phyloP scores from a whole-genome alignment of 64 coral and sea anemone genomes.

The Actinia equina region DNA sequence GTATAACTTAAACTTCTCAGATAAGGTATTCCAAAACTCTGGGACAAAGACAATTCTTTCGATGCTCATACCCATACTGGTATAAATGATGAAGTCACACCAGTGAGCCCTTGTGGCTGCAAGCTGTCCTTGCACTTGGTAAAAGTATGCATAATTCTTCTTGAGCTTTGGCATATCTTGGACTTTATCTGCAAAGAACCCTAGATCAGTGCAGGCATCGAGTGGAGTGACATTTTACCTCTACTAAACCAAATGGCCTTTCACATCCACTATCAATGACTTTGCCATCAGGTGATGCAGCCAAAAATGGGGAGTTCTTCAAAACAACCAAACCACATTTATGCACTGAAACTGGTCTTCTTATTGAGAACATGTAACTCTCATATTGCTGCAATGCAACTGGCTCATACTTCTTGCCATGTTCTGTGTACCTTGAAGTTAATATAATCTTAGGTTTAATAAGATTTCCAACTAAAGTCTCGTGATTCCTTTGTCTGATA shows the following conservation, averaged over 20 bases:
- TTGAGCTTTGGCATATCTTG: constrained; percentile 10
- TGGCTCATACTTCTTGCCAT: constrained; percentile 61
- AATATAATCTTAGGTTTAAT: constrained; percentile 28
- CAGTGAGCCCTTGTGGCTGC: constrained; percentile 5
- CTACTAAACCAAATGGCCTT: background rate
- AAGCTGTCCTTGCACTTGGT: constrained; percentile 20
- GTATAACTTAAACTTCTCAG: background rate
- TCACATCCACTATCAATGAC: constrained; percentile 42
- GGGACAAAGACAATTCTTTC: constrained; percentile 13
- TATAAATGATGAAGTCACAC: constrained; percentile 33
- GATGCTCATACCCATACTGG: constrained; percentile 17
- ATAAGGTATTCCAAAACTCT: background rate
- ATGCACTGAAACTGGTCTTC: constrained; percentile 50
- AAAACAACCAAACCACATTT: constrained; percentile 52
- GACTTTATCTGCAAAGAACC: constrained; percentile 5
- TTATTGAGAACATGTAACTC: constrained; percentile 25
- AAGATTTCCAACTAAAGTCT: constrained; percentile 55
- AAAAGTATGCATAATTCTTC: constrained; percentile 7
- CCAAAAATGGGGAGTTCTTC: too few species aligned
- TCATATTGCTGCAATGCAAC: constrained; percentile 50
- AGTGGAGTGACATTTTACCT: constrained; percentile 7
- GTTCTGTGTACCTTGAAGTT: constrained; percentile 7
- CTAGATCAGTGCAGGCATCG: background rate
- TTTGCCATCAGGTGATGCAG: constrained; percentile 55
- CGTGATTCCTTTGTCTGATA: constrained; percentile 61